Evolutionary conservation across 2,888 invertebrate species (phyloP).

Genomic region (Drosophila multiciliata): DNA sequence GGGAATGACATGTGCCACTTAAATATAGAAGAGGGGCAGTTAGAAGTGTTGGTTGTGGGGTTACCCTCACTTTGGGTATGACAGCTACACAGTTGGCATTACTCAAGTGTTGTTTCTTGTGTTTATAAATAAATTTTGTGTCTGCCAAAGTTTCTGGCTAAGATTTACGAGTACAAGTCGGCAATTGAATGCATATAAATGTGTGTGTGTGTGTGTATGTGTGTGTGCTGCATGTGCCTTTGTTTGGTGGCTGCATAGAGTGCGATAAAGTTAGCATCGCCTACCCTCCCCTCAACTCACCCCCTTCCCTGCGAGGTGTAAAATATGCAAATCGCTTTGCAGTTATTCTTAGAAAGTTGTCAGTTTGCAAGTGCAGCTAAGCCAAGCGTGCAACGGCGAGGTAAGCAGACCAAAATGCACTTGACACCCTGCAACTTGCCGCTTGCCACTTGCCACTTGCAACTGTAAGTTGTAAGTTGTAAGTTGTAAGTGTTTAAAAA

Average conservation of each 20-base stretch:
- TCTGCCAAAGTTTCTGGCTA: constrained; percentile 73
- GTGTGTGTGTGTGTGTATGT: constrained; percentile 21
- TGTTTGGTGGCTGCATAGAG: constrained; percentile 62
- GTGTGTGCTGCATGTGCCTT: constrained; percentile 43
- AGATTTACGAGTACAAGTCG: constrained; percentile 62
- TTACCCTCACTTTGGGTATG: constrained; percentile 23
- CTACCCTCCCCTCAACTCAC: background rate
- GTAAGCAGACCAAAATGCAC: constrained; percentile 42
- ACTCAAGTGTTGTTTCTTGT: constrained; percentile 60
- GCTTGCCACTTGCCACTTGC: constrained; percentile 36
- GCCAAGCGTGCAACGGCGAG: constrained; percentile 56
- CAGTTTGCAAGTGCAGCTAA: constrained; percentile 63
- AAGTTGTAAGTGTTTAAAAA: constrained; percentile 77
- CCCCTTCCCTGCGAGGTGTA: constrained; percentile 30
- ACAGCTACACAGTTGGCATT: constrained; percentile 56
- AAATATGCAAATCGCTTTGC: constrained; percentile 79
- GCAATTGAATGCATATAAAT: constrained; percentile 37
- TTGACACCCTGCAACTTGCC: constrained; percentile 44
- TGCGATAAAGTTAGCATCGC: constrained; percentile 67
- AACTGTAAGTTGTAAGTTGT: constrained; percentile 61
- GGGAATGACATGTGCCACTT: constrained; percentile 21
- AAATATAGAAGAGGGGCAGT: background rate
- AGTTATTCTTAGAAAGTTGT: constrained; percentile 79
- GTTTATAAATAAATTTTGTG: constrained; percentile 71
- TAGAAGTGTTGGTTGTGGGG: background rate